A percentile compares a stretch with the other conserved stretches of the same genome.
phyloP scores from a whole-genome alignment of 2,113 vertebrate genomes.

The Microtus montanus region DNA sequence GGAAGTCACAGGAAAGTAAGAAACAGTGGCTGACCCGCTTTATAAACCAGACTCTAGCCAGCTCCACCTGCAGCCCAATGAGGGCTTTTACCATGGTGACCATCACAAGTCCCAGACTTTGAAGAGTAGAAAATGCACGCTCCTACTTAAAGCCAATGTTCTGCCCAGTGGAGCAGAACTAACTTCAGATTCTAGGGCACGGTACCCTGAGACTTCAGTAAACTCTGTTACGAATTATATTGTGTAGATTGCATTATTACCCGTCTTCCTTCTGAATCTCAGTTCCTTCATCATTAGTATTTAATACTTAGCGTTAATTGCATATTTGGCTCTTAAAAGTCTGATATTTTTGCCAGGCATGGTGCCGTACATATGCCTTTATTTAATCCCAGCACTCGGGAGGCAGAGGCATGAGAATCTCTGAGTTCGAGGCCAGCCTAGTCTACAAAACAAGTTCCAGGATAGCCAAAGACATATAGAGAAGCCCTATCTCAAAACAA shows the following conservation, averaged over 20 bases:
- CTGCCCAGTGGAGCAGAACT: background rate
- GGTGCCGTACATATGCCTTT: no score
- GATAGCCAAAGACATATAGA: no score
- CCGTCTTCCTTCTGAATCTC: background rate
- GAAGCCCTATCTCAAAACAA: no score
- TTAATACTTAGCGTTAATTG: background rate
- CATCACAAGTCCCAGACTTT: no score
- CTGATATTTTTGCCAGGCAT: background rate
- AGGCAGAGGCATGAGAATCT: no score
- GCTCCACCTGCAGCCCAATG: rapidly evolving
- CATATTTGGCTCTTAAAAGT: background rate
- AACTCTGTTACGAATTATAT: background rate
- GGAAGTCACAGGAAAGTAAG: constrained; percentile 69
- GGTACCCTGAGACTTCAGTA: background rate
- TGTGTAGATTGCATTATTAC: background rate
- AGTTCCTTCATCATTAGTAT: background rate
- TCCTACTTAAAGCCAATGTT: background rate
- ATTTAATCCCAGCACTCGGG: no score
- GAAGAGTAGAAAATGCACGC: background rate
- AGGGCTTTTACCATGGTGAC: background rate
- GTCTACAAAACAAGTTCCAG: no score
- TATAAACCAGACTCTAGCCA: constrained; percentile 11
- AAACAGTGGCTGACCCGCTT: constrained; percentile 60
- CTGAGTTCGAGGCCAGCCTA: no score
- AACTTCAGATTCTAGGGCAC: background rate